Evolutionary conservation across 2,888 invertebrate genomes (phyloP).

Genomic region (Ypsolopha sequella): DNA sequence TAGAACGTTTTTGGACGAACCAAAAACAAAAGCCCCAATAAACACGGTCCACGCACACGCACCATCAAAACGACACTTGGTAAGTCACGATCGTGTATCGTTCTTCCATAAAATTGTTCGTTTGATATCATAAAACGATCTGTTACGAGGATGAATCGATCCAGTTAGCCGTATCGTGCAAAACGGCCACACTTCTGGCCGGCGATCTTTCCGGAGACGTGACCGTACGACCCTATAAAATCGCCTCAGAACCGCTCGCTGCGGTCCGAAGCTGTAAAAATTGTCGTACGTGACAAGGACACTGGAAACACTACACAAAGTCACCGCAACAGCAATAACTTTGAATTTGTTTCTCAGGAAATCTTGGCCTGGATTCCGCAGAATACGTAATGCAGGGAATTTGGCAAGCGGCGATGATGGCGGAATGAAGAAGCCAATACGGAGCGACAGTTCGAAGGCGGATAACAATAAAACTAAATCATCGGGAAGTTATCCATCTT

Average conservation of each 20-base stretch:
- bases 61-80: not conserved
- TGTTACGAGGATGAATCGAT: constrained; percentile 42
- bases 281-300: constrained; percentile 38
- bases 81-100: not conserved
- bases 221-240: constrained; percentile 57
- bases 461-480: constrained; percentile 70
- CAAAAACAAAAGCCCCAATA: not conserved
- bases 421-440: constrained; percentile 6
- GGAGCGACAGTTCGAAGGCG: constrained; percentile 48
- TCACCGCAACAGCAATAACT: not conserved
- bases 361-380: not conserved
- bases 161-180: constrained; percentile 46
- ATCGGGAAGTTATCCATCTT: constrained; percentile 69
- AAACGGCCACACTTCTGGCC: constrained; percentile 42
- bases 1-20: too few species aligned
- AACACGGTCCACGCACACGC: not conserved
- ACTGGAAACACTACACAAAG: not conserved
- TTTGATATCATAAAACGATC: constrained; percentile 53
- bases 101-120: constrained; percentile 29
- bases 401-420: constrained; percentile 3
- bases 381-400: not conserved
- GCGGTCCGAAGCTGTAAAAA: constrained; percentile 40
- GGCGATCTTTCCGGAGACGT: constrained; percentile 49
- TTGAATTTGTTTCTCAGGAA: not conserved
- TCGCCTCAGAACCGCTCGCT: constrained; percentile 33